Conservation (phyloP, 2,797 vertebrate genomes). For the Jordanella pulchra region DNA sequence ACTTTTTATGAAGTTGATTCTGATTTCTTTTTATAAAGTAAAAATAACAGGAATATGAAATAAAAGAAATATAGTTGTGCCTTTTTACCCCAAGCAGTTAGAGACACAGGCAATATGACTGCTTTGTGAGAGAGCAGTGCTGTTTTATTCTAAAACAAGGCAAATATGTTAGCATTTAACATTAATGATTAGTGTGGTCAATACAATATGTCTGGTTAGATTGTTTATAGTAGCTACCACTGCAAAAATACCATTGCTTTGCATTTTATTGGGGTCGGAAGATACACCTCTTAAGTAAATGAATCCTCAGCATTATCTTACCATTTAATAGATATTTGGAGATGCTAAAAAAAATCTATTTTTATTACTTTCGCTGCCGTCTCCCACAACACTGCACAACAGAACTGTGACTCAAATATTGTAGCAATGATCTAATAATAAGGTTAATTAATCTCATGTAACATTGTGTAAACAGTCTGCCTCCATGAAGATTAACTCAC, state of each 20-base stretch:
- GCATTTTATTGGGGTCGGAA: not conserved
- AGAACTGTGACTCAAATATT: not conserved
- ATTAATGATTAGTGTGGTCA: not conserved
- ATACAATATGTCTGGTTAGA: not conserved
- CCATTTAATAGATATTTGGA: too few species aligned
- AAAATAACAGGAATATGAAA: not conserved
- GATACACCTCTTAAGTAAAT: not conserved
- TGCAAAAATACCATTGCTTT: not conserved
- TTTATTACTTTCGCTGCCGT: not conserved
- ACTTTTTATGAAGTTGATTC: not conserved
- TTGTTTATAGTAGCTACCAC: not conserved
- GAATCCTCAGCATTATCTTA: not conserved
- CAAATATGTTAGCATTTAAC: not conserved
- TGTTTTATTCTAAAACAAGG: conserved; percentile 1
- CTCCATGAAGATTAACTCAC: not conserved
- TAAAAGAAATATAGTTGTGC: not conserved
- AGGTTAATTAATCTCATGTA: not conserved
- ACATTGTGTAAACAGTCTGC: not conserved
- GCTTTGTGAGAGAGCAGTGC: not conserved
- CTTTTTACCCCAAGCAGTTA: not conserved
- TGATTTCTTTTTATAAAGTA: not conserved
- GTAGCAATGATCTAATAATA: not conserved
- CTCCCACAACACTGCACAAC: not conserved
- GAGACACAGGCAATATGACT: not conserved
- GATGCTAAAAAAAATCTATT: too few species aligned